Evolutionary conservation across 1,140 invertebrate genomes (phyloP), one percentile per base, ranked within the genome.

Genomic region (Drosophila lowei): DNA sequence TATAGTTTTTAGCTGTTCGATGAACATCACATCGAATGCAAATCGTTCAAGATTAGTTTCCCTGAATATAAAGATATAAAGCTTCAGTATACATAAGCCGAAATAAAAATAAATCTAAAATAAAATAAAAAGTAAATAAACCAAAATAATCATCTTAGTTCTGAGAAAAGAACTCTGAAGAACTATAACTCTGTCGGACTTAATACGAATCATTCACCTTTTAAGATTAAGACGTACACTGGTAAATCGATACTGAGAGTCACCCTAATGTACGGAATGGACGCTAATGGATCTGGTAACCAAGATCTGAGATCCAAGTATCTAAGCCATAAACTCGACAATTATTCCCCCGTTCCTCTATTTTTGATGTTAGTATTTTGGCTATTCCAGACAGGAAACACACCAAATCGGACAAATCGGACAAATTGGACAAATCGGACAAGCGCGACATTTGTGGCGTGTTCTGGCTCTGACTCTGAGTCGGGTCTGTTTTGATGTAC

Each of bases 381-480:
- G 56, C 63, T 59, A 64, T 72, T 68, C 25, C 50, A 62, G 57
- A 57, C 74, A 81, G 78, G 78, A 78, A 81, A 59, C 64, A 52
- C 46, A 48, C 59, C 56, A 81, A 70, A 70, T 70, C 66, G 66
- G 64, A 70, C 66, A 68, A 68, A 68, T 68, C 57, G 66, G 66
- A 68, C 66, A 70, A 70, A n/a, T n/a, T n/a, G 66, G 64, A 70
- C 66, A 68, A 68, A 68, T 68, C 57, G 66, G 66, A 68, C 66
- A 70, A 70, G 66, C 66, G 66, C 66, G 44, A 70, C 66, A 57
- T 68, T 68, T 68, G 66, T 43, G 64, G 64, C 66, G 49, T 68
- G 66, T 70, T 70, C 66, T 70, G 52, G 57, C 28, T 30, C 28
- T 8, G 50, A 56, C 49, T 56, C 34, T 3, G 28, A 38, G 3